Base-by-base conservation (phyloP, 2,888 invertebrate genomes). In the Tinea pellionella region DNA sequence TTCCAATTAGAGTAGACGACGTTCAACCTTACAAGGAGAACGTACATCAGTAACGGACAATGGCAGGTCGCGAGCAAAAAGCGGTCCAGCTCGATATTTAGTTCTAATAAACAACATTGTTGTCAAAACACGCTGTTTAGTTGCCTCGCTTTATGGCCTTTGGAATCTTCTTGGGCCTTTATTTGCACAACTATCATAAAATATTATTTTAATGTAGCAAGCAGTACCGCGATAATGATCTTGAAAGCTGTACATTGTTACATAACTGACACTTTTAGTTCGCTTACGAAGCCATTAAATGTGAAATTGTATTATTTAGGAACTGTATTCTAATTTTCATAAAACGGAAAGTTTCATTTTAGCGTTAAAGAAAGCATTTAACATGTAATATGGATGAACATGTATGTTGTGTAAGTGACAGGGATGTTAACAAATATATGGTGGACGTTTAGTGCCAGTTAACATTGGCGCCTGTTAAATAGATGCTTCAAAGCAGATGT, bases 361-460 rank as follows among this genome's bases (percentile, higher is more conserved):
- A 24, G 57, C 32, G 57, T 57, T 57, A 55, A 18, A 55, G 55
- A 55, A 55, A 57, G 57, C 57, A 57, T 30, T 57, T 57, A 32
- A 32, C 57, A 32, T 32, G 1, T 32, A 1, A 15, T 30, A 15
- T 18, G n/a, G 53, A 57, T 30, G 32, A 4, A 32, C 2, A 57
- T n/a, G 12, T n/a, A 32, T 19, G 11, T 30, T 32, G 19, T n/a
- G 76, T 72, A 68, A 67, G 68, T 65, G 68, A 66, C 66, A 67
- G 68, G 68, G 70, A 69, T 67, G 67, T 70, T 77, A 77, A 82
- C 76, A 70, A 77, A 81, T 77, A 78, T 78, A 79, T 76, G 72
- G 77, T 69, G 77, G 77, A 81, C 81, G 78, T 78, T 83, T 80
- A 82, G 80, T 74, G 67, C 71, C 75, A 80, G 73, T 84, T 80